Base-by-base conservation (phyloP, 1,140 invertebrate genomes). In the Octopus sinensis region DNA sequence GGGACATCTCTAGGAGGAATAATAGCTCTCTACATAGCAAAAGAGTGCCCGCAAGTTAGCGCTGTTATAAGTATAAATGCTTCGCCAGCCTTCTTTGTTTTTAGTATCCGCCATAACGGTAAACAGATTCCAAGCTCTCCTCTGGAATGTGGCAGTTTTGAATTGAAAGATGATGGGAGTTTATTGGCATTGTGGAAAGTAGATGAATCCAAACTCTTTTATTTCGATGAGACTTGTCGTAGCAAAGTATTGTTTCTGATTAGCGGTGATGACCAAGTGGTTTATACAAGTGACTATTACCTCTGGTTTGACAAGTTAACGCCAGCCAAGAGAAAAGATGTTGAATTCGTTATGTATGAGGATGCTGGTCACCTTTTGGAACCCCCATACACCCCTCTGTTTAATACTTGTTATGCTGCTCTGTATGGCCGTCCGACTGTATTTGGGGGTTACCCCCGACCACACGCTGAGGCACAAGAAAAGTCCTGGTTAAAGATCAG, bases 321-420 rank as follows among this genome's bases (percentile, higher is more conserved):
- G 3, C 30, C 30, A 43, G 23, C 23, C 23, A 23, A 23, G 23
- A 23, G 23, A 23, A 23, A 23, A 23, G 23, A 23, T 23, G 23
- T 23, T 23, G 23, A 23, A 23, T 23, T 23, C 23, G 23, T 23
- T 43, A 43, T 43, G 17, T 88, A 87, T 77, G 82, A 83, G 54
- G 83, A 80, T 7, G 85, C 85, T 6, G 87, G 87, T 1, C 87
- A 88, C 80, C 53, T 86, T 23, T 79, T 88, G 80, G 86, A 88
- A 68, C 86, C 87, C 43, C 85, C 86, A 1, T 87, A 86, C 79
- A 77, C 82, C 7, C 87, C 87, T 4, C 54, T 84, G 23, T 83
- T 79, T 54, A 68, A 78, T 10, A n/a, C 80, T 79, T 56, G 78
- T 78, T 79, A 81, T 79, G 53, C 10, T 80, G 12, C 12, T 80